Base-by-base conservation (phyloP, 2,113 vertebrate species). In the Melanerpes aurifrons region DNA sequence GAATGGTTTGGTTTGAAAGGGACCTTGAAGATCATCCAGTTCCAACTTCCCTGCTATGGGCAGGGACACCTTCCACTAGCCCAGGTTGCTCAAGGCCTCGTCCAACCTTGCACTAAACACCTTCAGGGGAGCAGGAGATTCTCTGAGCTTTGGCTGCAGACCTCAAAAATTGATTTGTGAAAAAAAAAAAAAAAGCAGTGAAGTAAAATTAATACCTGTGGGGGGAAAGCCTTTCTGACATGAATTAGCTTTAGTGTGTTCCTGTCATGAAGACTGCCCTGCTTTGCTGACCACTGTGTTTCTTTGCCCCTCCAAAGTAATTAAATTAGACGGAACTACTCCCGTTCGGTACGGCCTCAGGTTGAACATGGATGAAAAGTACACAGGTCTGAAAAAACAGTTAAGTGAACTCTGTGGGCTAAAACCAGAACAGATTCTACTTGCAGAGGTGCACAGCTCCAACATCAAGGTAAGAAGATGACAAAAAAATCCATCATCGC, bases 301-400 rank as follows among this genome's bases (percentile, higher is more conserved):
- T 78, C 62, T 87, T 47, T 96, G 91, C 80, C 92, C 56, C 90
- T 68, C 78, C 92, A 4, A 82, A 99, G 99, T 99, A 86, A 99
- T 99, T 92, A 99, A 99, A 89, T 97, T 99, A 96, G 99, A 99
- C 43, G 99, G 99, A 43, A 99, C 99, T 59, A 99, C 99, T 4
- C 99, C 99, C 2, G 94, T 99, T 66, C 98, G 99, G 59, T 99
- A 98, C 1, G 99, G 99, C 53, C 97, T 99, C 84, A 98, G 99
- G 78, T 61, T 99, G 82, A 99, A 99, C 92, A 99, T 99, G 99
- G 99, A 99, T 89, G 99, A 99, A 88, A 99, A 99, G 87, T 99
- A 99, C 90, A 99, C 98, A 3, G 99, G 99, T 45, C 97, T 99
- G 93, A 99, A 99, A 97, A 99, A 99, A 56, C 99, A 99, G 90